Evolutionary conservation across 1,140 invertebrate species (phyloP).

Genomic region (Drosophila chauvacae): DNA sequence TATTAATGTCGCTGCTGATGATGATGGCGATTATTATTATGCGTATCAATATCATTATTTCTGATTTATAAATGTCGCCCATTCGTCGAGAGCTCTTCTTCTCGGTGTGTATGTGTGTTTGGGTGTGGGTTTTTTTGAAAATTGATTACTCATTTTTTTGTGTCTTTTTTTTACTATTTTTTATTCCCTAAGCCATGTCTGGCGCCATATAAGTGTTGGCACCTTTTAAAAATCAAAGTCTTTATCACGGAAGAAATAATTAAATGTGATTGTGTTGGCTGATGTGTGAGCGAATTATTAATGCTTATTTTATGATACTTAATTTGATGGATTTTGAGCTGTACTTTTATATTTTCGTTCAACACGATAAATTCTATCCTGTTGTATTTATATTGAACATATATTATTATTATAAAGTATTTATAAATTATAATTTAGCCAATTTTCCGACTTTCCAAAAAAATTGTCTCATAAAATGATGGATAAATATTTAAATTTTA

Average conservation of each 20-base stretch:
- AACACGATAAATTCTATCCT: too few species aligned
- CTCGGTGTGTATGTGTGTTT: not conserved
- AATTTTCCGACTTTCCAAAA: too few species aligned
- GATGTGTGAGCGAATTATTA: conserved; percentile 8
- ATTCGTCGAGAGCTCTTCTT: conserved; percentile 17
- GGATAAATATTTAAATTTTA: too few species aligned
- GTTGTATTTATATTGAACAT: too few species aligned
- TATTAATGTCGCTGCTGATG: conserved; percentile 2
- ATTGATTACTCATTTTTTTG: conserved; percentile 15
- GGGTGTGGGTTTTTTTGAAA: conserved; percentile 11
- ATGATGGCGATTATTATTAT: conserved; percentile 50
- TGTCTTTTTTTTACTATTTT: not conserved
- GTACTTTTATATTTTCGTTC: not conserved
- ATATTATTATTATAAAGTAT: too few species aligned
- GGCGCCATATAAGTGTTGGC: conserved; percentile 20
- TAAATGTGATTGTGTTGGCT: not conserved
- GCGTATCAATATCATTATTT: conserved; percentile 65
- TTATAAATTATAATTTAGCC: too few species aligned
- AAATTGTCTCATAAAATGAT: too few species aligned
- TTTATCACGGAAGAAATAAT: conserved; percentile 32
- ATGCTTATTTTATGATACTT: not conserved
- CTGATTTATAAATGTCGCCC: conserved; percentile 34
- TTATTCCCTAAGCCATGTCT: conserved; percentile 4
- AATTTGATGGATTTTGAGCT: not conserved
- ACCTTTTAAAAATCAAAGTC: conserved; percentile 19